Conservation (phyloP, 2,888 invertebrate genomes). For the Eueremaeus valkanovi region DNA sequence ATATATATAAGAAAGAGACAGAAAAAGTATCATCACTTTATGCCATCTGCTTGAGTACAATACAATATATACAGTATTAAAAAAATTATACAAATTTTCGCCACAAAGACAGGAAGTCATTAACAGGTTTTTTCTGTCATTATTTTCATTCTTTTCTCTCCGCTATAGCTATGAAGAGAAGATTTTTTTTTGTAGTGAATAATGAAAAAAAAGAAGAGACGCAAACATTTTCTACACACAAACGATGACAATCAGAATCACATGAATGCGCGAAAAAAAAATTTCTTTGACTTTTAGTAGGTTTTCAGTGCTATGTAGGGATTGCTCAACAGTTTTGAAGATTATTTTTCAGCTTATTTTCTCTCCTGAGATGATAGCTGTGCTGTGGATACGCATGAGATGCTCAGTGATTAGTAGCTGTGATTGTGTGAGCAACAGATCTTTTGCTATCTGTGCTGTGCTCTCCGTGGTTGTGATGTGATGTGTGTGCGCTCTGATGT, state of each 20-base stretch:
- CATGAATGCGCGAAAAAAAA: too few relatives aligned
- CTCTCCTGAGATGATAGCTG: neutral
- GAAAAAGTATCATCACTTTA: neutral
- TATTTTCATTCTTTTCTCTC: neutral
- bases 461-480: too few relatives aligned
- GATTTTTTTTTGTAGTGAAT: too few relatives aligned
- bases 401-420: neutral
- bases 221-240: too few relatives aligned
- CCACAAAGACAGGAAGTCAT: slow-evolving; percentile 9
- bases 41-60: neutral
- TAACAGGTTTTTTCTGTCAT: neutral
- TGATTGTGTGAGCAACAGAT: too few relatives aligned
- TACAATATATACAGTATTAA: neutral
- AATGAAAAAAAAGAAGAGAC: too few relatives aligned
- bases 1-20: neutral
- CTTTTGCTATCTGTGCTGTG: too few relatives aligned
- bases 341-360: neutral
- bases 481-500: too few relatives aligned
- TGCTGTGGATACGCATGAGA: neutral
- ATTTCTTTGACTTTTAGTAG: too few relatives aligned
- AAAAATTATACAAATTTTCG: neutral
- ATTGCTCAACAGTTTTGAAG: neutral
- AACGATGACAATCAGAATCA: too few relatives aligned
- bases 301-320: neutral
- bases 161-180: neutral